Conservation (phyloP, 2,797 vertebrate species). For the Myotis planiceps region DNA sequence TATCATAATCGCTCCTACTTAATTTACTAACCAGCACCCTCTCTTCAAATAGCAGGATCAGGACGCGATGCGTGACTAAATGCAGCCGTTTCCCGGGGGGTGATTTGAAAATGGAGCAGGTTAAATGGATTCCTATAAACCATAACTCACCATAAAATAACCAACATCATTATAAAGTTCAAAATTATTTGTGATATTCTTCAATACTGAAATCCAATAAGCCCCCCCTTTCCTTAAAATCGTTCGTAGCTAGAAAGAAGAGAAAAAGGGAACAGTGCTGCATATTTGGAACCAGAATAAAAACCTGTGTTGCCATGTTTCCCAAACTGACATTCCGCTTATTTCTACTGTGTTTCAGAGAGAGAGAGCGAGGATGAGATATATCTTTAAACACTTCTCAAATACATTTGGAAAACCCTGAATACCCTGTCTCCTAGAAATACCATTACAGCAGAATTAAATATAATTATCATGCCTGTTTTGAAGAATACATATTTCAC, state of each 20-base stretch:
- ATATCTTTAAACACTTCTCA: not conserved
- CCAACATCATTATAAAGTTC: not conserved
- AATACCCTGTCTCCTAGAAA: not conserved
- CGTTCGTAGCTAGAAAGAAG: not conserved
- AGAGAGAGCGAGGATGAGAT: not conserved
- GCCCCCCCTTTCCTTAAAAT: not conserved
- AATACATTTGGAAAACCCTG: not conserved
- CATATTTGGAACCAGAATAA: not conserved
- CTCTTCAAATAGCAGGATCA: not conserved
- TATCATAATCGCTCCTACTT: not conserved
- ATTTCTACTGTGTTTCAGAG: not conserved
- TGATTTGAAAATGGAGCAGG: not conserved
- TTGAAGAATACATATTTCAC: not conserved
- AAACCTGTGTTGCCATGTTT: not conserved
- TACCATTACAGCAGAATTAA: not conserved
- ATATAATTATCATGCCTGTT: not conserved
- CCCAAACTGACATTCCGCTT: not conserved
- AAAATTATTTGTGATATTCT: not conserved
- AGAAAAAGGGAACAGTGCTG: not conserved
- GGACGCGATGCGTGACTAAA: not conserved
- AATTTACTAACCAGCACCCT: slow-evolving; percentile 27
- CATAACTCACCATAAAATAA: slow-evolving; percentile 8
- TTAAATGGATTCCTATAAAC: not conserved
- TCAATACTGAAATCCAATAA: not conserved
- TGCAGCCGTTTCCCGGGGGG: not conserved